Base-by-base conservation (phyloP, 2,113 vertebrate species). In the Smithornis capensis region DNA sequence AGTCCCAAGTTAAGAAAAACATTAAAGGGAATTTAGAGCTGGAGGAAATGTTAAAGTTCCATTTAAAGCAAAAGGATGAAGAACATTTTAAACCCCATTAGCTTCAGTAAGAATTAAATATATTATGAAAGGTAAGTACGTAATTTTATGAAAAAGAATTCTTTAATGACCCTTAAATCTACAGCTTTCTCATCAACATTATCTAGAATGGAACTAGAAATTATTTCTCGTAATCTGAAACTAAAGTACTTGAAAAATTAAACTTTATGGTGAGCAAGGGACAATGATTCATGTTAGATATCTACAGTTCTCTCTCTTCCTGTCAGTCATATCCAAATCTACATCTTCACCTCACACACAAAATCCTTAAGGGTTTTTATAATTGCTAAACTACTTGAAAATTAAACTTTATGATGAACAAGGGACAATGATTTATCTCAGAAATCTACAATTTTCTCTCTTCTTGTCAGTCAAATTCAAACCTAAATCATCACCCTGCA, bases 101-200 rank as follows among this genome's bases (percentile, higher is more conserved):
- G 7, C 73, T 91, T 92, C 44, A 64, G 50, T 60, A n/a, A 84
- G n/a, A 82, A 57, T 71, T 64, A 84, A 94, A 84, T 78, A 87
- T 19, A 55, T 81, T 56, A 83, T 92, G 89, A 89, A 89, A 94
- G 57, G 64, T 67, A 81, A 87, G 65, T 49, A 55, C 57, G 62
- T 77, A 77, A 31, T 83, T 92, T 82, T 83, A 78, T 73, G 75
- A 90, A 57, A 35, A 82, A 93, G 82, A 82, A 87, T 93, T 84
- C 18, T 93, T 93, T 93, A 94, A 91, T 74, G 91, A 89, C 22
- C 49, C 73, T 91, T 89, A 89, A 87, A 81, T 68, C 56, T 87
- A 81, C 64, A 86, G 52, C 80, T 81, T 38, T 94, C 87, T 89
- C 60, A 90, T 89, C 11, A 18, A 71, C 22, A 67, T 74, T 91